A percentile compares a stretch with the other conserved stretches of the same genome.
phyloP scores from a whole-genome alignment of 2,113 vertebrate species.

The Emydura subglobosa region DNA sequence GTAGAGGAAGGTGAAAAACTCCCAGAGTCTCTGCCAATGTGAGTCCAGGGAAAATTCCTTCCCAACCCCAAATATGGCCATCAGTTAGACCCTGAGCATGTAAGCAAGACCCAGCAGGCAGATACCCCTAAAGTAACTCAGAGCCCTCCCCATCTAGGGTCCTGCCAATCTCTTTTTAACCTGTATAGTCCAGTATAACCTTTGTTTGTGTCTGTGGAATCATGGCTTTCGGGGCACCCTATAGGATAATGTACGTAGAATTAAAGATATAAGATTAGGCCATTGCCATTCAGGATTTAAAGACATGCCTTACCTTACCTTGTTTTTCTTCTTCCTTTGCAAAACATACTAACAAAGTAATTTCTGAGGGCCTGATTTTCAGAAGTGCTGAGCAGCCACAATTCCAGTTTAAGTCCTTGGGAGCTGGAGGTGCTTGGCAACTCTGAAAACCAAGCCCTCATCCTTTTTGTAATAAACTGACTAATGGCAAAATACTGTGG shows the following conservation, averaged over 20 bases:
- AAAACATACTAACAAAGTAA: conserved; percentile 18
- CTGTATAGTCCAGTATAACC: too few relatives aligned
- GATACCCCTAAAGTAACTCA: too few relatives aligned
- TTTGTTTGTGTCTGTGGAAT: conserved; percentile 16
- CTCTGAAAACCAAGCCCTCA: neutral
- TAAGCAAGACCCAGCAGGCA: too few relatives aligned
- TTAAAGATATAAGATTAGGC: conserved; percentile 63
- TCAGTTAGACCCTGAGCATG: too few relatives aligned
- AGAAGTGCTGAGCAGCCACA: neutral
- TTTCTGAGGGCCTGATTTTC: neutral
- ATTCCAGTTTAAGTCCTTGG: neutral
- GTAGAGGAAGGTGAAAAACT: too few relatives aligned
- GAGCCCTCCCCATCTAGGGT: too few relatives aligned
- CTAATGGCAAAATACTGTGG: neutral
- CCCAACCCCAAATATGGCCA: too few relatives aligned
- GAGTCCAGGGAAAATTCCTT: too few relatives aligned
- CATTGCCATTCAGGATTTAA: conserved; percentile 41
- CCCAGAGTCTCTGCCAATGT: too few relatives aligned
- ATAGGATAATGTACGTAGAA: conserved; percentile 60
- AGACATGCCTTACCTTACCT: conserved; percentile 65
- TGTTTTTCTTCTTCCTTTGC: conserved; percentile 61
- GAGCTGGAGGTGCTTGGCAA: neutral
- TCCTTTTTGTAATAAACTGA: neutral
- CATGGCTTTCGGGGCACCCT: conserved; percentile 51
- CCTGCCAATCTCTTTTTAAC: too few relatives aligned